phyloP scores from a whole-genome alignment of 2,113 vertebrate genomes.

The Sylvietta virens region DNA sequence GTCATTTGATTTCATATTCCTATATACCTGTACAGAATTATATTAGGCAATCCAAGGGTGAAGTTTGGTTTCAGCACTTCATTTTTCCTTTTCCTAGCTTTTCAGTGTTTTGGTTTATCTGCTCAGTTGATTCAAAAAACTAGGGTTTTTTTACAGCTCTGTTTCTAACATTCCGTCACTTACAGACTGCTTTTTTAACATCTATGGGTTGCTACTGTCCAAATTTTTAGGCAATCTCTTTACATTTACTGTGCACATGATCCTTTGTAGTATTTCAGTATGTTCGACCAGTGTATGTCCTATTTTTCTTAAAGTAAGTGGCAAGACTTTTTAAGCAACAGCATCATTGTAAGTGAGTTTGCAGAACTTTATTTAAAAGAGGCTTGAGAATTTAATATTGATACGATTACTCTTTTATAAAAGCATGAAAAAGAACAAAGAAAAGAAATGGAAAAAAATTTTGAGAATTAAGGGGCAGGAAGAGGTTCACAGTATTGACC shows the following conservation, averaged over 20 bases:
- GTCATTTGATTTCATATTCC: not conserved
- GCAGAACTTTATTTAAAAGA: not conserved
- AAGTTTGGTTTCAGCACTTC: not conserved
- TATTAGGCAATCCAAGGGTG: not conserved
- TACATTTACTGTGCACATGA: not conserved
- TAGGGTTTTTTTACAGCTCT: not conserved
- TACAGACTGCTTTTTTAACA: not conserved
- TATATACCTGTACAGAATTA: not conserved
- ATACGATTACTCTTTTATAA: not conserved
- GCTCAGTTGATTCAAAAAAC: not conserved
- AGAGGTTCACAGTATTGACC: not conserved
- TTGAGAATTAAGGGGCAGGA: not conserved
- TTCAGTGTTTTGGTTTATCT: not conserved
- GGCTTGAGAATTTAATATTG: not conserved
- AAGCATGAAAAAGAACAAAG: not conserved
- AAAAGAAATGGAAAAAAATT: rapidly evolving
- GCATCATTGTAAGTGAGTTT: not conserved
- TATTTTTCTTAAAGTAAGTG: not conserved
- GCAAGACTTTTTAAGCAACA: not conserved
- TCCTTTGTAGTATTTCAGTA: not conserved
- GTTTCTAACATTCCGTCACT: not conserved
- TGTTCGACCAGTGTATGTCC: not conserved
- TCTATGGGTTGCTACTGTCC: not conserved
- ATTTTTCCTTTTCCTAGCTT: not conserved
- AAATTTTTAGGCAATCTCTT: not conserved